Percentiles rank a stretch among this genome's conserved stretches.
Evolutionary conservation across 2,888 invertebrate species (phyloP).

Genomic region (Nomada fucata): DNA sequence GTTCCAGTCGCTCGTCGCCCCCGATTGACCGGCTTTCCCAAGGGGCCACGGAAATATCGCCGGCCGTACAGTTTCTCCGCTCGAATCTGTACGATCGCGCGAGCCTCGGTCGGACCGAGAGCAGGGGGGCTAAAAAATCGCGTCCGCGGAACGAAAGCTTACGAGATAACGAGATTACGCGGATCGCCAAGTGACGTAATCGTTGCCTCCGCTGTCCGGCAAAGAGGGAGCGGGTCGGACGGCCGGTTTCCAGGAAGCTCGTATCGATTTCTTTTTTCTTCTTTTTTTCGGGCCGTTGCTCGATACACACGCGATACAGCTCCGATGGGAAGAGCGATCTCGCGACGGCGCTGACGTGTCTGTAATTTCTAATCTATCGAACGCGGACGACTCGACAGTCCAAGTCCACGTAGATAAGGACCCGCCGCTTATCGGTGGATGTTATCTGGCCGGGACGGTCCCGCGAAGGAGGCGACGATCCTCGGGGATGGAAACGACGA

Average conservation of each 20-base stretch:
- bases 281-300: constrained; percentile 1
- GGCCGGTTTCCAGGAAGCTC: constrained; percentile 56
- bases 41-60: neutral
- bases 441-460: constrained; percentile 27
- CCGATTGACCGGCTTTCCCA: too few relatives aligned
- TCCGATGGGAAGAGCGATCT: constrained; percentile 14
- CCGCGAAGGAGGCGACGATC: constrained; percentile 24
- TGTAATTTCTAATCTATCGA: constrained; percentile 59
- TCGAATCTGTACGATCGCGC: neutral
- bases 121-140: constrained; percentile 1
- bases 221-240: neutral
- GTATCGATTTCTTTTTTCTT: constrained; percentile 52
- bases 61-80: neutral
- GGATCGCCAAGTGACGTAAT: constrained; percentile 62
- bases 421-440: constrained; percentile 52
- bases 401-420: constrained; percentile 71
- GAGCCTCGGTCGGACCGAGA: neutral
- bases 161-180: constrained; percentile 67
- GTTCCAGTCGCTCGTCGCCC: too few relatives aligned
- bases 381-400: constrained; percentile 45
- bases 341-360: constrained; percentile 62
- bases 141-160: constrained; percentile 48
- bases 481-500: constrained; percentile 1
- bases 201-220: constrained; percentile 22
- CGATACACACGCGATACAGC: constrained; percentile 30